Evolutionary conservation across 1,140 invertebrate genomes (phyloP).

Genomic region (Sycobia sp.): DNA sequence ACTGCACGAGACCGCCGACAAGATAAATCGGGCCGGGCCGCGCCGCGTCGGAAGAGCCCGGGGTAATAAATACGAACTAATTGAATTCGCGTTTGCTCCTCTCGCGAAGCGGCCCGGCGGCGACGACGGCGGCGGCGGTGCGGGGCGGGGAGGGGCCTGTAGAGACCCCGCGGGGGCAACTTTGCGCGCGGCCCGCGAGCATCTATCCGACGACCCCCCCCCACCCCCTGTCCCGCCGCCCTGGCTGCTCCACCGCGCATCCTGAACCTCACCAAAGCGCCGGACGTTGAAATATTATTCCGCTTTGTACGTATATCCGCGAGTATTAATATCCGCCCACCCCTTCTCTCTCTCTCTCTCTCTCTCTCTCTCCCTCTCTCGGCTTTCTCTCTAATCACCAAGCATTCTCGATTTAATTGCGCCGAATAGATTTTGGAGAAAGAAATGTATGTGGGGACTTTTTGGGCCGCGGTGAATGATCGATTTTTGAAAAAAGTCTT

Average conservation of each 20-base stretch:
- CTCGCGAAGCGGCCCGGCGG: conserved; percentile 36
- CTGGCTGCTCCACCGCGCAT: neutral
- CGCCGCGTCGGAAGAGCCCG: conserved; percentile 30
- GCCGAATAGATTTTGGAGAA: too few relatives aligned
- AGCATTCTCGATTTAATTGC: too few relatives aligned
- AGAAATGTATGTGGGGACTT: too few relatives aligned
- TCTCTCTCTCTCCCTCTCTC: too few relatives aligned
- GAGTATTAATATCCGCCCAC: conserved; percentile 53
- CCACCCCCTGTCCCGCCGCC: neutral
- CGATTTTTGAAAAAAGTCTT: too few relatives aligned
- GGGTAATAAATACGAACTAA: conserved; percentile 53
- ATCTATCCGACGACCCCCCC: too few relatives aligned
- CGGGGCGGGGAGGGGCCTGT: neutral
- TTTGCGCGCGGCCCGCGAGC: too few relatives aligned
- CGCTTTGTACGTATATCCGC: conserved; percentile 55
- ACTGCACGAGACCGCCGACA: conserved; percentile 41
- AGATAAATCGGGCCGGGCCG: too few relatives aligned
- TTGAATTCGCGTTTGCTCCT: conserved; percentile 52
- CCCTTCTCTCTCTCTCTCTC: too few relatives aligned
- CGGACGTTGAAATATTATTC: conserved; percentile 55
- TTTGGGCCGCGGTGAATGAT: too few relatives aligned
- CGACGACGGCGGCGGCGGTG: conserved; percentile 17
- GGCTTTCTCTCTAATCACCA: too few relatives aligned
- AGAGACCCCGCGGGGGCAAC: neutral
- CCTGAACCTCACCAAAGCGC: conserved; percentile 37